These are phyloP conservation scores for Argyrosomus japonicus DNA, from an alignment of 2,113 vertebrate genomes.

Conservation along the genomic window DNA sequence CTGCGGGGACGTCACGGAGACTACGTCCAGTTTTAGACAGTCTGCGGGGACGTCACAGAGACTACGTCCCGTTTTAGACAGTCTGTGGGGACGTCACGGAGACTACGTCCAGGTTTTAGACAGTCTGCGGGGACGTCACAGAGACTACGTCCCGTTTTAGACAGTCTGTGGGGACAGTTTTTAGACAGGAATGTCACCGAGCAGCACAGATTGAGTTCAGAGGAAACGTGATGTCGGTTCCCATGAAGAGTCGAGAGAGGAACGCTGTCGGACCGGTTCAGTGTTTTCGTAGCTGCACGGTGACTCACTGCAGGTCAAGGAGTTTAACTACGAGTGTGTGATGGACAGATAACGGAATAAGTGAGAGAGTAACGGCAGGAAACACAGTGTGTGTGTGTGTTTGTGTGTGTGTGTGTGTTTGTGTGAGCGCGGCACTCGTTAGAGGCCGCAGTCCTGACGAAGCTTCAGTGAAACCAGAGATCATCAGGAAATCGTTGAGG, in stretches of 20 bases:
- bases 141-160: too few species aligned
- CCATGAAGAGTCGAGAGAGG: constrained; percentile 2
- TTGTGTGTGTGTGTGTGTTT: constrained; percentile 2
- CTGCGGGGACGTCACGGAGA: too few species aligned
- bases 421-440: not conserved
- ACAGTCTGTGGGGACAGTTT: too few species aligned
- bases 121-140: too few species aligned
- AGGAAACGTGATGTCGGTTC: not conserved
- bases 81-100: too few species aligned
- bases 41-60: too few species aligned
- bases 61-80: too few species aligned
- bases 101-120: too few species aligned
- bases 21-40: too few species aligned
- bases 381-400: not conserved
- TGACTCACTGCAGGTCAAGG: constrained; percentile 45
- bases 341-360: constrained; percentile 30
- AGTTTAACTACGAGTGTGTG: constrained; percentile 17
- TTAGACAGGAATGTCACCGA: too few species aligned
- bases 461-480: constrained; percentile 46
- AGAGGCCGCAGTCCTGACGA: constrained; percentile 5
- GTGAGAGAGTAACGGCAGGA: not conserved
- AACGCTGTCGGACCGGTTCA: not conserved
- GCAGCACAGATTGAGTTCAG: too few species aligned
- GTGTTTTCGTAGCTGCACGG: constrained; percentile 2
- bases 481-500: constrained; percentile 48